phyloP scores from a whole-genome alignment of 2,888 invertebrate species.

The Brachypterus glaber region DNA sequence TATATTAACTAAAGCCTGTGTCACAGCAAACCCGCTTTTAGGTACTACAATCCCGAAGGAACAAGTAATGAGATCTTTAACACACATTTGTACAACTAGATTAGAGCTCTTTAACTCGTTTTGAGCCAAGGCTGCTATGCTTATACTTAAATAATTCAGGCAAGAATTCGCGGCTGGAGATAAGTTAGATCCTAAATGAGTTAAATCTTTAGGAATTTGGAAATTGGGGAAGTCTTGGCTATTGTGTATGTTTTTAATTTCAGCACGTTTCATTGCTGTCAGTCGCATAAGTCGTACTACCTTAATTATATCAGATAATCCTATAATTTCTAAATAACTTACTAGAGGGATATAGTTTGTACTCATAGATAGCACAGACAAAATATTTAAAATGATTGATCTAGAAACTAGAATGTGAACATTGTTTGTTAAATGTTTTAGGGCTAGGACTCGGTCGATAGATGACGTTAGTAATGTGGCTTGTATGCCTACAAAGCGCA shows the following conservation, averaged over 20 bases:
- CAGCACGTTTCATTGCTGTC: constrained; percentile 47
- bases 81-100: constrained; percentile 49
- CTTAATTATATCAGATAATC: constrained; percentile 49
- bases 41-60: constrained; percentile 35
- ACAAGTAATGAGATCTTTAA: constrained; percentile 43
- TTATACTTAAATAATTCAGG: constrained; percentile 35
- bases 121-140: constrained; percentile 46
- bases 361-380: constrained; percentile 39
- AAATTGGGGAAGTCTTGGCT: constrained; percentile 26
- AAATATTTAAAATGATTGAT: constrained; percentile 46
- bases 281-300: constrained; percentile 51
- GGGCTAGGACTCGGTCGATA: constrained; percentile 43
- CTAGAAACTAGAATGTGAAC: constrained; percentile 47
- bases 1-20: constrained; percentile 50
- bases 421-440: constrained; percentile 44
- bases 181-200: constrained; percentile 30
- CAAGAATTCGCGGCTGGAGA: constrained; percentile 33
- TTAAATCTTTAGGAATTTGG: constrained; percentile 28
- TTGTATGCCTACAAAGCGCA: constrained; percentile 43
- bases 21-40: constrained; percentile 45
- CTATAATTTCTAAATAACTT: constrained; percentile 35
- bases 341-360: constrained; percentile 32
- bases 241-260: constrained; percentile 32
- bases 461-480: constrained; percentile 41
- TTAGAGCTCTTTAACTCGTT: constrained; percentile 47